phyloP scores from a whole-genome alignment of 2,888 invertebrate genomes.

The Acleris holmiana region DNA sequence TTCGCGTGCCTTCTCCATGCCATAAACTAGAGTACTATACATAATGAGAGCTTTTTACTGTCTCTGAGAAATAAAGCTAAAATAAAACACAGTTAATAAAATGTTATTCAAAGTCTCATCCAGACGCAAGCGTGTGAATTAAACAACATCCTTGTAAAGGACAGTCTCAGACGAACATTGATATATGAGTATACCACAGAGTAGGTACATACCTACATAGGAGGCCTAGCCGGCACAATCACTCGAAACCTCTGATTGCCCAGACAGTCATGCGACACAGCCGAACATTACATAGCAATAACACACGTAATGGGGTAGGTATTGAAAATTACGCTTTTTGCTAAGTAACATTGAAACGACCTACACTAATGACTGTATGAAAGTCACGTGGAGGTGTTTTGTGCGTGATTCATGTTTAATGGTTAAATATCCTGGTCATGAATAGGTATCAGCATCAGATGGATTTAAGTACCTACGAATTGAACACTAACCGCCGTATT shows the following conservation, averaged over 20 bases:
- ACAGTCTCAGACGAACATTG: slow-evolving; percentile 55
- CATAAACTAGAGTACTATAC: too few species aligned
- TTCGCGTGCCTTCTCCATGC: too few species aligned
- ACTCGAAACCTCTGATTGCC: slow-evolving; percentile 56
- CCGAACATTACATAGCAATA: slow-evolving; percentile 48
- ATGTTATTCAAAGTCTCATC: slow-evolving; percentile 44
- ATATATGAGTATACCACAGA: slow-evolving; percentile 47
- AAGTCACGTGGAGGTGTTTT: slow-evolving; percentile 29
- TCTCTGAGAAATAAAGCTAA: background rate
- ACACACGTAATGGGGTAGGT: slow-evolving; percentile 33
- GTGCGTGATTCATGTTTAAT: slow-evolving; percentile 16
- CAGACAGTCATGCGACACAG: slow-evolving; percentile 52
- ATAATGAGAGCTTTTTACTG: too few species aligned
- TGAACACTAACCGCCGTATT: too few species aligned
- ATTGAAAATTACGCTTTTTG: slow-evolving; percentile 30
- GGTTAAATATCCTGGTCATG: background rate
- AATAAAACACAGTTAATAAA: background rate
- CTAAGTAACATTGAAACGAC: slow-evolving; percentile 32
- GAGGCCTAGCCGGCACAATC: slow-evolving; percentile 52
- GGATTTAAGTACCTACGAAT: background rate
- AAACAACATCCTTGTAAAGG: slow-evolving; percentile 53
- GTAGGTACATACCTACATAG: slow-evolving; percentile 44
- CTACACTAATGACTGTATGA: slow-evolving; percentile 29
- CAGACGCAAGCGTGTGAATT: slow-evolving; percentile 66
- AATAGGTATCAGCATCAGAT: background rate